phyloP scores from a whole-genome alignment of 2,888 invertebrate genomes.

The Agrochola circellaris region DNA sequence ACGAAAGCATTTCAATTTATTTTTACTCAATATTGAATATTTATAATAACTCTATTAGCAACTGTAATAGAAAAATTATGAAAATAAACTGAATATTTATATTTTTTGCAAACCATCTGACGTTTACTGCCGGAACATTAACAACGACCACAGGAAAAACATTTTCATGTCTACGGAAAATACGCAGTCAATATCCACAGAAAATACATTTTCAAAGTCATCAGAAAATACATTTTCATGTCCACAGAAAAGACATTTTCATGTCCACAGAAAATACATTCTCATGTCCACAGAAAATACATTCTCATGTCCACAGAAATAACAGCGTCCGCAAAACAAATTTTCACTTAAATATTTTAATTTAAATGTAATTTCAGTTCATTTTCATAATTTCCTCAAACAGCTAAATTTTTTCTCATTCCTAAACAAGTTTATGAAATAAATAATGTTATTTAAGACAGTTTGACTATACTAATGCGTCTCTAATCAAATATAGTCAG shows the following conservation, averaged over 20 bases:
- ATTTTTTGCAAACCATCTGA: not conserved
- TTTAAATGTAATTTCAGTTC: not conserved
- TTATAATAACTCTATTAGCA: slow-evolving; percentile 10
- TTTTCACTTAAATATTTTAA: not conserved
- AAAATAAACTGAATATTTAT: slow-evolving; percentile 8
- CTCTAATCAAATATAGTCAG: slow-evolving; percentile 27
- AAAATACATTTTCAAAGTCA: not conserved
- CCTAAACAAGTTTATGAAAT: slow-evolving; percentile 26
- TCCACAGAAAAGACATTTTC: not conserved
- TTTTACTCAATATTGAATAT: slow-evolving; percentile 23
- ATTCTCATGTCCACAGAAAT: not conserved
- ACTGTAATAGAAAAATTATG: not conserved
- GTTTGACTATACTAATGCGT: slow-evolving; percentile 15
- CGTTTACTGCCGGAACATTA: not conserved
- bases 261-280: not conserved
- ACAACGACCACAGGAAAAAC: not conserved
- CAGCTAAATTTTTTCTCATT: slow-evolving; percentile 32
- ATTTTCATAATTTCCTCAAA: slow-evolving; percentile 9
- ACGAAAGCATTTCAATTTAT: slow-evolving; percentile 47
- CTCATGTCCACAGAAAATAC: not conserved
- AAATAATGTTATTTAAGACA: slow-evolving; percentile 13
- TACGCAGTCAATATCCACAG: not conserved
- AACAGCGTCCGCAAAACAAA: not conserved
- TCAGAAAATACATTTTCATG: not conserved
- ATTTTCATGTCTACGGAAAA: not conserved